These are phyloP conservation scores for Antennarius maculatus DNA, from an alignment of 2,797 vertebrate species.

Conservation along the genomic window DNA sequence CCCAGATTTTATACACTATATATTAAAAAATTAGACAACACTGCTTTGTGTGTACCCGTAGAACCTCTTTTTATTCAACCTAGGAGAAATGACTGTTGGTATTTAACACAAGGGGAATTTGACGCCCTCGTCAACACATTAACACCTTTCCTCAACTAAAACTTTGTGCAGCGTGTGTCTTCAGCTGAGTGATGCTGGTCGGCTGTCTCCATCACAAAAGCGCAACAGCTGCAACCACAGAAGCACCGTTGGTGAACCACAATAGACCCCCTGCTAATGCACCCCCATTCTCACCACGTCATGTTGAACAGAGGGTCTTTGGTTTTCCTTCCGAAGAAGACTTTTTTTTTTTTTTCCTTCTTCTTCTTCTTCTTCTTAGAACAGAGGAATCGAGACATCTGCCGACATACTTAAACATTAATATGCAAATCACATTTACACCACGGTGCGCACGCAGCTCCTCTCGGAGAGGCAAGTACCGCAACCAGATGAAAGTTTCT, in stretches of 20 bases:
- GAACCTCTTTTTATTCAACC: constrained; percentile 33
- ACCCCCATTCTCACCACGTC: constrained; percentile 59
- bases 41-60: neutral
- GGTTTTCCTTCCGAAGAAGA: constrained; percentile 68
- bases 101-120: neutral
- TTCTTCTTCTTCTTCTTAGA: constrained; percentile 47
- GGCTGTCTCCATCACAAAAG: constrained; percentile 67
- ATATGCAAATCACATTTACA: constrained; percentile 87
- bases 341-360: constrained; percentile 80
- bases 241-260: constrained; percentile 68
- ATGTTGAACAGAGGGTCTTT: constrained; percentile 71
- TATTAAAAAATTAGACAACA: neutral
- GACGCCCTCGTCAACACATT: neutral
- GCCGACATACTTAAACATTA: constrained; percentile 85
- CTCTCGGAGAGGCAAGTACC: constrained; percentile 42
- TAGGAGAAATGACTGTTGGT: neutral
- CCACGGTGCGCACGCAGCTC: constrained; percentile 43
- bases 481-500: constrained; percentile 77
- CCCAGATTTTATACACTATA: neutral
- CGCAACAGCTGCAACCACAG: constrained; percentile 84
- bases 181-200: constrained; percentile 57
- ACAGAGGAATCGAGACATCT: constrained; percentile 87
- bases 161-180: constrained; percentile 10
- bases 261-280: constrained; percentile 73
- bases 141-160: constrained; percentile 1